Percentiles rank a stretch among this genome's conserved stretches.
These are phyloP conservation scores for Sipha flava DNA, from an alignment of 1,140 invertebrate species.

Conservation along the genomic window DNA sequence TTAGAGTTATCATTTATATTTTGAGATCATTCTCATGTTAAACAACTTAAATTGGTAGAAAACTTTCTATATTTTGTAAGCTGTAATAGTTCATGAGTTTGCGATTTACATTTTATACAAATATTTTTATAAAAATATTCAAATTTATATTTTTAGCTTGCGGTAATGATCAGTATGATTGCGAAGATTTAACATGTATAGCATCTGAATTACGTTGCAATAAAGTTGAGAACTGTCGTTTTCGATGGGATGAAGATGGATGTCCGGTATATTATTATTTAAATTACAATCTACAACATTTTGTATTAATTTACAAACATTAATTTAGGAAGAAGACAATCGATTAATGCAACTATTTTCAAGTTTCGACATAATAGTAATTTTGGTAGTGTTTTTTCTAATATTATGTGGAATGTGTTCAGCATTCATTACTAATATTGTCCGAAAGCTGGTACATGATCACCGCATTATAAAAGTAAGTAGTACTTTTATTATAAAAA, in stretches of 20 bases:
- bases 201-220: constrained; percentile 62
- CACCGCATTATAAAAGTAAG: constrained; percentile 73
- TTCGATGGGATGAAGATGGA: constrained; percentile 70
- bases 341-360: neutral
- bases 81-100: no score
- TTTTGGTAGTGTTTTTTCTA: constrained; percentile 77
- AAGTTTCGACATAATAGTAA: constrained; percentile 64
- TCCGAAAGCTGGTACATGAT: constrained; percentile 72
- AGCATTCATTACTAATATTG: constrained; percentile 75
- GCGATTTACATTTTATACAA: no score
- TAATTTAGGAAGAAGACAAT: neutral
- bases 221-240: constrained; percentile 63
- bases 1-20: no score
- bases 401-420: constrained; percentile 80
- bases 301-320: neutral
- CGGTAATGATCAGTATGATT: constrained; percentile 59
- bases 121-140: no score
- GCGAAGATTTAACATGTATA: constrained; percentile 74
- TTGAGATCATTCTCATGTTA: no score
- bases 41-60: no score
- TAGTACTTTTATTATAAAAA: no score
- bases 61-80: no score
- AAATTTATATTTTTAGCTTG: constrained; percentile 39
- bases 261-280: constrained; percentile 35
- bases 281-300: neutral